Evolutionary conservation across 2,888 invertebrate genomes (phyloP), one percentile per base, ranked within the genome.

Genomic region (Melangyna quadrimaculata): DNA sequence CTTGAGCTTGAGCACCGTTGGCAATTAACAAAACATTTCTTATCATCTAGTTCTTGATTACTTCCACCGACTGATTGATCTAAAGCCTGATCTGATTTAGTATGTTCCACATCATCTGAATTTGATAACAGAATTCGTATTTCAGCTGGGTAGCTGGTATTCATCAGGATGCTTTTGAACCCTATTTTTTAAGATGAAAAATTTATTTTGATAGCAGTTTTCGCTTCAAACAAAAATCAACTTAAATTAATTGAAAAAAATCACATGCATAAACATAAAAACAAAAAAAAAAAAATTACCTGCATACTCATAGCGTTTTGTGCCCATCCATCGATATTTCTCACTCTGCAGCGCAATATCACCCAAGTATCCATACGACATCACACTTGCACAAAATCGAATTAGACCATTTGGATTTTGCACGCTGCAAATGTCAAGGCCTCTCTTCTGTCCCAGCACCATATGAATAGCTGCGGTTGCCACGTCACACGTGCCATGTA

Each of bases 281-380:
- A n/a, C n/a, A n/a, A n/a, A 40, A 0, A 6, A 71, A 1, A 53
- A 17, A 8, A 10, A 67, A 89, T 88, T 90, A 95, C 96, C 96
- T 72, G 95, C 94, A 91, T 95, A 95, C 89, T 96, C 95, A 90
- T 97, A 97, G 87, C 97, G 93, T 87, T 94, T 94, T 17, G 97
- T 97, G 45, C 97, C 97, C 95, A 97, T 95, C 96, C 96, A 97
- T 55, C 97, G 93, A 88, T 96, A 95, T 82, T 94, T 94, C 89
- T 97, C 97, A 89, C 97, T 97, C 89, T 96, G 95, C 80, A 94
- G 93, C 22, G 97, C 94, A 43, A 96, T 95, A 91, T 97, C 97
- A 3, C 97, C 97, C 88, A 97, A 94, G 92, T 96, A 97, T 1
- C 97, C 97, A 90, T 97, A 97, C 81, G 96, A 96, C 84, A 97